A percentile compares a stretch with the other conserved stretches of the same genome.
Conservation (phyloP, 2,888 invertebrate genomes). For the Prosopocoilus inquinatus region DNA sequence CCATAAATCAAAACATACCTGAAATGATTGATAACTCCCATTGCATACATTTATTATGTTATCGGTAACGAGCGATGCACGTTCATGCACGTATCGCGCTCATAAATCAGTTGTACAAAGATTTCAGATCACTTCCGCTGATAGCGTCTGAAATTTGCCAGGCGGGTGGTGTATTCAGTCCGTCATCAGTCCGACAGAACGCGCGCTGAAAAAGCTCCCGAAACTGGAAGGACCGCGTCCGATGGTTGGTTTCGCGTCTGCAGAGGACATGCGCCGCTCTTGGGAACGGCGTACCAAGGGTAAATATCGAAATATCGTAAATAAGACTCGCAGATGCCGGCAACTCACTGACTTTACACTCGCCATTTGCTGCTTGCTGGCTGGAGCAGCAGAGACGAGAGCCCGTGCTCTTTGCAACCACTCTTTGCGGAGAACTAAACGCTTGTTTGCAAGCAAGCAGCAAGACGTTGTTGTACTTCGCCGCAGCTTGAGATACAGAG, state of each 20-base stretch:
- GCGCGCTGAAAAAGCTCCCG: slow-evolving; percentile 1
- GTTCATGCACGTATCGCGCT: not conserved
- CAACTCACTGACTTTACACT: slow-evolving; percentile 41
- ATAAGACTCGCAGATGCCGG: slow-evolving; percentile 37
- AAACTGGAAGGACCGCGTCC: not conserved
- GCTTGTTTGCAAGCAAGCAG: slow-evolving; percentile 18
- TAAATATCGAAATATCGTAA: slow-evolving; percentile 21
- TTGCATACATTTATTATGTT: slow-evolving; percentile 6
- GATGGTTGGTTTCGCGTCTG: slow-evolving; percentile 8
- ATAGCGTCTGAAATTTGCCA: not conserved
- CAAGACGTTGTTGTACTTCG: slow-evolving; percentile 1
- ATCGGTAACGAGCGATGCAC: not conserved
- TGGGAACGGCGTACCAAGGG: slow-evolving; percentile 16
- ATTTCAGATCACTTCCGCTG: too few relatives aligned
- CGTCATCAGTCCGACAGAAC: not conserved
- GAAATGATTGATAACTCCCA: slow-evolving; percentile 5
- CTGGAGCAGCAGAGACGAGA: slow-evolving; percentile 23
- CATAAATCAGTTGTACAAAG: not conserved
- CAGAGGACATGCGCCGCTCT: slow-evolving; percentile 10
- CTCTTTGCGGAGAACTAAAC: slow-evolving; percentile 28
- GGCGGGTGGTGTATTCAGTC: too few relatives aligned
- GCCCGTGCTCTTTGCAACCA: slow-evolving; percentile 36
- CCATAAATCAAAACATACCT: slow-evolving; percentile 8
- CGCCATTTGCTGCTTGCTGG: slow-evolving; percentile 25
- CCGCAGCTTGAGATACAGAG: not conserved